A percentile compares a stretch with the other conserved stretches of the same genome.
phyloP scores from a whole-genome alignment of 2,888 invertebrate species.

The Zaprionus bogoriensis region DNA sequence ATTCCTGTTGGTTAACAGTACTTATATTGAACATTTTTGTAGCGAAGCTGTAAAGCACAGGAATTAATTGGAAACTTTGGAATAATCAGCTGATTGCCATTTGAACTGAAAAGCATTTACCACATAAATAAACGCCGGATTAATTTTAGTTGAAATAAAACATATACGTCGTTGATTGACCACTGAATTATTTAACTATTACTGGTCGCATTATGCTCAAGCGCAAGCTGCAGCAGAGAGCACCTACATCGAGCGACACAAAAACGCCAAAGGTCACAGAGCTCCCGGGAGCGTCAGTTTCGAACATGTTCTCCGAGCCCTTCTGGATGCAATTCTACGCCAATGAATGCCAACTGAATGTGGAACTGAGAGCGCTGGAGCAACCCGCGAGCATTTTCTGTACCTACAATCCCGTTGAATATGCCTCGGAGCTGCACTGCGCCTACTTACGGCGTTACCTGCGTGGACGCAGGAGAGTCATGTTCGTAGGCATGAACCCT shows the following conservation, averaged over 20 bases:
- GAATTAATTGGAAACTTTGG: too few relatives aligned
- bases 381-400: constrained; percentile 55
- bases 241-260: not conserved
- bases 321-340: constrained; percentile 78
- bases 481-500: constrained; percentile 97
- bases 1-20: too few relatives aligned
- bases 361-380: constrained; percentile 15
- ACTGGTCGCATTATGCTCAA: constrained; percentile 45
- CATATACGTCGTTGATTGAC: too few relatives aligned
- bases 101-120: too few relatives aligned
- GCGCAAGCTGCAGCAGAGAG: constrained; percentile 38
- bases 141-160: too few relatives aligned
- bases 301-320: constrained; percentile 44
- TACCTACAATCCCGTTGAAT: constrained; percentile 93
- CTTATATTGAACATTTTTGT: too few relatives aligned
- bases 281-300: constrained; percentile 21
- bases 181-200: not conserved
- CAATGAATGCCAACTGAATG: constrained; percentile 74
- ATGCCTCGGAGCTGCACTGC: constrained; percentile 91
- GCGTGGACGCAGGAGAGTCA: constrained; percentile 86
- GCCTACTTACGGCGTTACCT: constrained; percentile 90
- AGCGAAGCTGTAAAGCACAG: too few relatives aligned
- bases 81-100: too few relatives aligned
- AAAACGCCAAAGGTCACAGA: constrained; percentile 1
- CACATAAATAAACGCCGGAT: too few relatives aligned